A percentile compares a stretch with the other conserved stretches of the same genome.
Evolutionary conservation across 2,797 vertebrate species (phyloP).

Genomic region (Macroramphosus scolopax): DNA sequence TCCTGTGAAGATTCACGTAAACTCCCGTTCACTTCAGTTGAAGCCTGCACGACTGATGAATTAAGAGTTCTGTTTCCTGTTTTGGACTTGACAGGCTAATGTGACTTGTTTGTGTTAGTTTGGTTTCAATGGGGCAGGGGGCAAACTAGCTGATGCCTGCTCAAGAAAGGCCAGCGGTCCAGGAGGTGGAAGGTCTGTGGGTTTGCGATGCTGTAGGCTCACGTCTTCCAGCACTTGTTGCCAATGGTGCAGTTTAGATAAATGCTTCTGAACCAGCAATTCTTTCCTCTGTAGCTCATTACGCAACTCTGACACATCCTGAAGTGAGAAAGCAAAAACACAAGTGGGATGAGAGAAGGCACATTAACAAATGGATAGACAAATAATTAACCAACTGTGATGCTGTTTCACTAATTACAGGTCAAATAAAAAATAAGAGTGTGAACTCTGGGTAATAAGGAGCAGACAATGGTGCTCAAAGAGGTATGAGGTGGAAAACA

Average conservation of each 20-base stretch:
- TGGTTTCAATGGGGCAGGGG: slow-evolving; percentile 92
- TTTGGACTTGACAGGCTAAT: too few relatives aligned
- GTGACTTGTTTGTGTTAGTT: slow-evolving; percentile 73
- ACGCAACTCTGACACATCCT: slow-evolving; percentile 95
- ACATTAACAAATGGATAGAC: slow-evolving; percentile 8
- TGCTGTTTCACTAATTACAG: background rate
- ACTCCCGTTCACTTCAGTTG: background rate
- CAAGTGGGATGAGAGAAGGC: slow-evolving; percentile 5
- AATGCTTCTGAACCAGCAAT: slow-evolving; percentile 91
- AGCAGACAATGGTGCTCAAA: background rate
- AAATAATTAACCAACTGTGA: slow-evolving; percentile 11
- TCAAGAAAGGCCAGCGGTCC: slow-evolving; percentile 91
- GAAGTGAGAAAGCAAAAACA: slow-evolving; percentile 11
- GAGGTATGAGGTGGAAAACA: background rate
- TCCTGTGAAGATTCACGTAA: background rate
- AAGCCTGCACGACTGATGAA: too few relatives aligned
- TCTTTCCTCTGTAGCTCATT: slow-evolving; percentile 96
- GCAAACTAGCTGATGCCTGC: slow-evolving; percentile 92
- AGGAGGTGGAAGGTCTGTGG: slow-evolving; percentile 86
- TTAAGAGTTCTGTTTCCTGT: background rate
- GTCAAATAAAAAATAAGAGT: background rate
- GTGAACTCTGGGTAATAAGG: background rate
- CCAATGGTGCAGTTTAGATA: slow-evolving; percentile 92
- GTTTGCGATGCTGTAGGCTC: slow-evolving; percentile 89
- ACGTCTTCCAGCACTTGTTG: slow-evolving; percentile 95